Evolutionary conservation across 2,113 vertebrate species (phyloP).

Genomic region (Psittacula cyanocephala): DNA sequence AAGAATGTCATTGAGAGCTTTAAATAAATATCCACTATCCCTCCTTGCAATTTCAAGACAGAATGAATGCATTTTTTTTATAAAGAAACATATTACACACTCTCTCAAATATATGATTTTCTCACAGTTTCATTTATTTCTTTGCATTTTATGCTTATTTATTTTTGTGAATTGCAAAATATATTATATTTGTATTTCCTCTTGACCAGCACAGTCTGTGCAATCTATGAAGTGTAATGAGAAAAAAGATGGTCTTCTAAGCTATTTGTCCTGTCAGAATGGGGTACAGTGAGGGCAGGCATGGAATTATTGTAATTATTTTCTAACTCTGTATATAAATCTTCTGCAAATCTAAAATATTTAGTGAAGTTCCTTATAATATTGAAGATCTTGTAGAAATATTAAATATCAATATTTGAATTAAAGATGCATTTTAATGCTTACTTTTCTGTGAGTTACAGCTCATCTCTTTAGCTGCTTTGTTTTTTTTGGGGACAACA

Average conservation of each 20-base stretch:
- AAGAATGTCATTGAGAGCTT: not conserved
- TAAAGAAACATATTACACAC: not conserved
- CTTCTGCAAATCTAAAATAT: not conserved
- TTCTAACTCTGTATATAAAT: not conserved
- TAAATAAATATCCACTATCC: not conserved
- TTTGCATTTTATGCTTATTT: not conserved
- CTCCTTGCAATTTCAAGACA: constrained; percentile 1
- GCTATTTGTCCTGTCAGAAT: not conserved
- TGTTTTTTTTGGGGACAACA: not conserved
- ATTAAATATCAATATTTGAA: not conserved
- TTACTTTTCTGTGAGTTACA: not conserved
- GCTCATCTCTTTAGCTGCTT: not conserved
- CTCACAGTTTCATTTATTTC: not conserved
- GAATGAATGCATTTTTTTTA: not conserved
- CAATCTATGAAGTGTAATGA: not conserved
- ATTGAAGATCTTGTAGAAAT: not conserved
- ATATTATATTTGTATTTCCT: not conserved
- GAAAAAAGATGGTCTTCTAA: not conserved
- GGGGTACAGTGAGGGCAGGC: not conserved
- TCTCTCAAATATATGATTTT: not conserved
- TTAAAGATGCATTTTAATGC: not conserved
- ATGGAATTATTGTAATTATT: not conserved
- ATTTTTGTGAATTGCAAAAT: not conserved
- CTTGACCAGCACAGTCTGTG: not conserved
- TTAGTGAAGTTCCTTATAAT: not conserved